Conservation (phyloP, 2,888 invertebrate genomes). For the Gnatocerus cornutus region DNA sequence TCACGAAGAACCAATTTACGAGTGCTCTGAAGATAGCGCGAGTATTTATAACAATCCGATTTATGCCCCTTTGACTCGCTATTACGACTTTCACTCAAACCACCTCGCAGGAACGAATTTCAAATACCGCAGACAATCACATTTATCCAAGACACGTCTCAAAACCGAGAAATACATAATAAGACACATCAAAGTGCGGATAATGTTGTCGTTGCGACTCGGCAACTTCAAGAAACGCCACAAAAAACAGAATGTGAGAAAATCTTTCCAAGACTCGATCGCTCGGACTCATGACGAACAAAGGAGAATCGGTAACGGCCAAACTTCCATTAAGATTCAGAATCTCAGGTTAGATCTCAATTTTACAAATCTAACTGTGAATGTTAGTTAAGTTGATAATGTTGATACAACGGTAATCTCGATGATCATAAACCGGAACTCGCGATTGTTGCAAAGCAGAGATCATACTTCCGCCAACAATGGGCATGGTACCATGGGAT, state of each 20-base stretch:
- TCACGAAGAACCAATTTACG: constrained; percentile 69
- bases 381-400: constrained; percentile 12
- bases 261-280: constrained; percentile 52
- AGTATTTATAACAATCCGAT: constrained; percentile 68
- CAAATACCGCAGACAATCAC: constrained; percentile 14
- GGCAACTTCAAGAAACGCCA: constrained; percentile 71
- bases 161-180: constrained; percentile 76
- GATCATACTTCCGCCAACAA: constrained; percentile 33
- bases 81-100: constrained; percentile 57
- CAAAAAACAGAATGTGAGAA: constrained; percentile 5
- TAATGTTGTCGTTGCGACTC: constrained; percentile 80
- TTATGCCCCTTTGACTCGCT: constrained; percentile 59
- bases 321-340: constrained; percentile 69
- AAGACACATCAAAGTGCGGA: constrained; percentile 78
- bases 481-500: neutral
- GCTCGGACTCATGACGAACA: constrained; percentile 67
- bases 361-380: constrained; percentile 28
- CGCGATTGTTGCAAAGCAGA: constrained; percentile 38
- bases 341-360: constrained; percentile 67
- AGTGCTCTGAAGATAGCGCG: constrained; percentile 68
- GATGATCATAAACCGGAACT: constrained; percentile 45
- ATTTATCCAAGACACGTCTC: constrained; percentile 59
- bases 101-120: constrained; percentile 38
- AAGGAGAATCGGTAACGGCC: constrained; percentile 68
- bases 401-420: constrained; percentile 40